Base-by-base conservation (phyloP, 2,113 vertebrate genomes). In the Neolamprologus tretocephalus region DNA sequence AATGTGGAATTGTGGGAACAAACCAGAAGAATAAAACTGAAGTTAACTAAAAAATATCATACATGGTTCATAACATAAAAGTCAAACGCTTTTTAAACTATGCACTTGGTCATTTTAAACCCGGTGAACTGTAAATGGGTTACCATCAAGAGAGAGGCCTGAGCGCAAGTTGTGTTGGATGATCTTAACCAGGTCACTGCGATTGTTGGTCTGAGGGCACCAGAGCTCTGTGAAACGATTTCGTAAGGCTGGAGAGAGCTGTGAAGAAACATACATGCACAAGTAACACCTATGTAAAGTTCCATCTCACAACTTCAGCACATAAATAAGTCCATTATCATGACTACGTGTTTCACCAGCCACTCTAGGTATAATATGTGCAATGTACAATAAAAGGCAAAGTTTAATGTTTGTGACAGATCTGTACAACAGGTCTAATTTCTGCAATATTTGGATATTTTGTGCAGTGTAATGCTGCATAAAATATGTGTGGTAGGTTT, bases 171-270 rank as follows among this genome's bases (percentile, higher is more conserved):
- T 99, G 95, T 97, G 97, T 73, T 96, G 97, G 82, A 99, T 96
- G 87, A 99, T 98, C 93, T 98, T 97, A 78, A 98, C 87, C 91
- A 99, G 95, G 95, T 99, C 98, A n/a, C 94, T 90, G 13, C 96
- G 97, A 54, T 91, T 96, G 91, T 97, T 98, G 91, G 94, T 98
- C 86, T 98, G 98, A 8, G 98, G 98, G 89, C 98, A 99, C 99
- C 99, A 99, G 94, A 99, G 97, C 95, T 99, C 99, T 4, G 99
- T 99, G 94, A 99, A 99, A 28, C 98, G 96, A 94, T 99, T 99
- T 91, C 98, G 96, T 80, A 99, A 95, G 0, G 99, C 99, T 75
- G 98, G 99, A 51, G 99, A 99, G 7, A 99, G 97, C 99, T 99
- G 93, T 28, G 86, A 88, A 86, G 5, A 93, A 78, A 86, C 4